Conservation (phyloP, 2,797 vertebrate species). For the Falco peregrinus region DNA sequence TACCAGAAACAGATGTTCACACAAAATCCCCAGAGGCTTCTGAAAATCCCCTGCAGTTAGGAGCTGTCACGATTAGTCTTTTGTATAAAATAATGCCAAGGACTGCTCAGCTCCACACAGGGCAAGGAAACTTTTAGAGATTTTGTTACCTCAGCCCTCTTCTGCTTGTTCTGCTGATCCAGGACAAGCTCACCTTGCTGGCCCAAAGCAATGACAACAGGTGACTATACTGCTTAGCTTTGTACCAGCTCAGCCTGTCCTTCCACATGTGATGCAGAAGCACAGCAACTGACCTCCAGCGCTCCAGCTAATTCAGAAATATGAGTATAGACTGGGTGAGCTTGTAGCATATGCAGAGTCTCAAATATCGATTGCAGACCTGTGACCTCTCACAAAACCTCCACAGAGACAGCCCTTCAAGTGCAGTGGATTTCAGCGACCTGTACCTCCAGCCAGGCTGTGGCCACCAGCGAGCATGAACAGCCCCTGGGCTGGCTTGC, state of each 20-base stretch:
- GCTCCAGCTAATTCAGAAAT: slow-evolving; percentile 4
- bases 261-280: background rate
- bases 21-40: slow-evolving; percentile 30
- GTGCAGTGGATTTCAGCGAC: background rate
- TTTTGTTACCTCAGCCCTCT: background rate
- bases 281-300: background rate
- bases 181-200: background rate
- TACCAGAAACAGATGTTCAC: slow-evolving; percentile 13
- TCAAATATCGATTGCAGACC: background rate
- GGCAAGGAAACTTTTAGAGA: background rate
- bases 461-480: rapidly evolving
- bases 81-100: slow-evolving; percentile 8
- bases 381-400: background rate
- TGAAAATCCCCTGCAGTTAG: slow-evolving; percentile 32
- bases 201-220: background rate
- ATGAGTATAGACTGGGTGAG: background rate
- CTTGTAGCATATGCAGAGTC: background rate
- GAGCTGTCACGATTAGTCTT: slow-evolving; percentile 3
- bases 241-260: slow-evolving; percentile 11
- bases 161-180: background rate
- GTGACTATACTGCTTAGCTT: background rate
- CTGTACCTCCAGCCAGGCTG: background rate
- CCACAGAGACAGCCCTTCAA: background rate
- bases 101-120: background rate
- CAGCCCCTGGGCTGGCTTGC: background rate